These are phyloP conservation scores for Dolichallabes microphthalmus DNA, from an alignment of 2,113 vertebrate genomes.

Conservation along the genomic window DNA sequence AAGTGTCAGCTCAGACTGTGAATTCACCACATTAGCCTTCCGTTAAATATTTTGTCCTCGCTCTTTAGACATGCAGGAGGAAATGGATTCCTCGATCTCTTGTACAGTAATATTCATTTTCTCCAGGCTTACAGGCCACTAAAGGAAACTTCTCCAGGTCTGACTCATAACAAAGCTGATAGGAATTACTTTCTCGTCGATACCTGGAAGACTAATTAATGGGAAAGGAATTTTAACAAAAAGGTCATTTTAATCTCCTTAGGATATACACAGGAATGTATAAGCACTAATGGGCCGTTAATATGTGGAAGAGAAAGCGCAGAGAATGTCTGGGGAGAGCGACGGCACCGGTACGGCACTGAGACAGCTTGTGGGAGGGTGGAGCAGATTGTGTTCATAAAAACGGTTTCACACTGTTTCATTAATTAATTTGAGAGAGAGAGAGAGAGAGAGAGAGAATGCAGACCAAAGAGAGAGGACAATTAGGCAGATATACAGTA, in stretches of 20 bases:
- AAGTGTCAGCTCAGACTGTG: not conserved
- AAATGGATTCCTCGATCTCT: not conserved
- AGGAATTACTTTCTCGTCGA: not conserved
- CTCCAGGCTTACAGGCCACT: conserved; percentile 9
- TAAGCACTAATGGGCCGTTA: not conserved
- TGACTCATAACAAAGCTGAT: not conserved
- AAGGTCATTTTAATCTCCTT: not conserved
- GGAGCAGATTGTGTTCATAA: not conserved
- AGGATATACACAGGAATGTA: not conserved
- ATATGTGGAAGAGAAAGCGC: not conserved
- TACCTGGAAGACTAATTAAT: not conserved
- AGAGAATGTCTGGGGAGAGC: not conserved
- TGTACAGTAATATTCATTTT: conserved; percentile 47
- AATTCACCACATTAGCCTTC: not conserved
- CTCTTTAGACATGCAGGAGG: not conserved
- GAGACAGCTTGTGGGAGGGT: not conserved
- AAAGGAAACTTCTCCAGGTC: not conserved
- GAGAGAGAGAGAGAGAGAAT: too few relatives aligned
- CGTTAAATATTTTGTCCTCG: not conserved
- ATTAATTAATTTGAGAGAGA: too few relatives aligned
- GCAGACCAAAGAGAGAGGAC: too few relatives aligned
- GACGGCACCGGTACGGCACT: not conserved
- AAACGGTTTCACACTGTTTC: not conserved
- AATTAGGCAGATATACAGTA: too few relatives aligned
- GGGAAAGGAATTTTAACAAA: conserved; percentile 12